Evolutionary conservation across 2,888 invertebrate species (phyloP).

Genomic region (Xiphydria camelus): DNA sequence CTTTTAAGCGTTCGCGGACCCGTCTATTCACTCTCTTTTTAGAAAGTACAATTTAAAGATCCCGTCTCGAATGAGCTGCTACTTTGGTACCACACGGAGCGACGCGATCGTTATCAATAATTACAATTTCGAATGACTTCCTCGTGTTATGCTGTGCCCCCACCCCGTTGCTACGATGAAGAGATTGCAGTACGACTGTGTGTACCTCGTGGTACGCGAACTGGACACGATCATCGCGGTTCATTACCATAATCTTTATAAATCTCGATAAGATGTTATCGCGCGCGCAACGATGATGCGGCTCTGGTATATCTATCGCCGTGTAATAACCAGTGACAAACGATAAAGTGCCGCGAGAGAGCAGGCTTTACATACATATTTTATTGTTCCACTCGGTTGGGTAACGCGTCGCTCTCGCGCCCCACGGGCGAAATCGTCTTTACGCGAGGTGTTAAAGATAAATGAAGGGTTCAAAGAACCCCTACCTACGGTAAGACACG

Average conservation of each 20-base stretch:
- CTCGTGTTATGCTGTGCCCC: too few species aligned
- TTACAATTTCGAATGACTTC: slow-evolving; percentile 13
- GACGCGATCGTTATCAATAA: slow-evolving; percentile 4
- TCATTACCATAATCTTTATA: slow-evolving; percentile 52
- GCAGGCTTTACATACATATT: slow-evolving; percentile 7
- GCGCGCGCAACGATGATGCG: slow-evolving; percentile 29
- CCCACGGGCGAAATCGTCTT: slow-evolving; percentile 6
- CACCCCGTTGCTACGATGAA: slow-evolving; percentile 31
- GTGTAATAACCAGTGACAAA: slow-evolving; percentile 18
- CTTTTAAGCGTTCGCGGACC: too few species aligned
- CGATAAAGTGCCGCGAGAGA: slow-evolving; percentile 6
- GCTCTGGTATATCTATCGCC: slow-evolving; percentile 14
- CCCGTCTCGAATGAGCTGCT: too few species aligned
- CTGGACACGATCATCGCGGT: slow-evolving; percentile 37
- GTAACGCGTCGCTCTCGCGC: not conserved
- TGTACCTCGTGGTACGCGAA: slow-evolving; percentile 32
- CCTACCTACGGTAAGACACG: too few species aligned
- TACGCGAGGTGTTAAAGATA: slow-evolving; percentile 16
- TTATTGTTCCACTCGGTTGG: slow-evolving; percentile 7
- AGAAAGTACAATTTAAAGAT: too few species aligned
- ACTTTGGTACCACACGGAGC: too few species aligned
- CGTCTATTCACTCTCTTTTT: too few species aligned
- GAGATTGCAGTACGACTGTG: slow-evolving; percentile 40
- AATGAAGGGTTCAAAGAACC: slow-evolving; percentile 9
- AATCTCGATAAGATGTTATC: slow-evolving; percentile 44